Evolutionary conservation across 2,113 vertebrate species (phyloP).

Genomic region (Colistium nudipinnis): DNA sequence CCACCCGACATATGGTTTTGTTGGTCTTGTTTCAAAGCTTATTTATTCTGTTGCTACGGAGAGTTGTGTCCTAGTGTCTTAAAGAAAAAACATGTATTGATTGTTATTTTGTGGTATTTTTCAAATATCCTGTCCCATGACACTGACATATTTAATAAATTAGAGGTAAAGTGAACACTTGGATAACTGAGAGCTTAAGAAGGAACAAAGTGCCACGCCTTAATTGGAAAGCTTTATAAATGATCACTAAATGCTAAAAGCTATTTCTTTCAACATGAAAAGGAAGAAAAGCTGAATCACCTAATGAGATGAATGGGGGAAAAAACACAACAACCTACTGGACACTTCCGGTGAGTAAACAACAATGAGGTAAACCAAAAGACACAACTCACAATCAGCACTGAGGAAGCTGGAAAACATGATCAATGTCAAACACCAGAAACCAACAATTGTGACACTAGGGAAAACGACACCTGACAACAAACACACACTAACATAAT

Average conservation of each 20-base stretch:
- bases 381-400: conserved; percentile 21
- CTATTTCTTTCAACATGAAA: neutral
- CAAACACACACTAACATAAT: neutral
- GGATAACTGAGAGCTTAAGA: too few relatives aligned
- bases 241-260: neutral
- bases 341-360: conserved; percentile 11
- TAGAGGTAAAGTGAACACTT: neutral
- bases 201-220: neutral
- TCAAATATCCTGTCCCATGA: too few relatives aligned
- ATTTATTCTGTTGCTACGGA: conserved; percentile 52
- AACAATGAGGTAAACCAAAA: conserved; percentile 25
- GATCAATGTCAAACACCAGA: neutral
- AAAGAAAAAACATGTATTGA: too few relatives aligned
- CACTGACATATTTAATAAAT: neutral
- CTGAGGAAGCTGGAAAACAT: neutral
- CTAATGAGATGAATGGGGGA: neutral
- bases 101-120: too few relatives aligned
- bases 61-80: conserved; percentile 36
- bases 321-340: conserved; percentile 3
- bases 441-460: neutral
- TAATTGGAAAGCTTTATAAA: neutral
- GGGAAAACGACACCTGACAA: conserved; percentile 5
- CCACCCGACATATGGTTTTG: conserved; percentile 9
- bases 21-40: conserved; percentile 30
- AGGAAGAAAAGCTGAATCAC: neutral